Evolutionary conservation across 2,113 vertebrate species (phyloP), one percentile per base, ranked within the genome.

Genomic region (Dasyprocta punctata): DNA sequence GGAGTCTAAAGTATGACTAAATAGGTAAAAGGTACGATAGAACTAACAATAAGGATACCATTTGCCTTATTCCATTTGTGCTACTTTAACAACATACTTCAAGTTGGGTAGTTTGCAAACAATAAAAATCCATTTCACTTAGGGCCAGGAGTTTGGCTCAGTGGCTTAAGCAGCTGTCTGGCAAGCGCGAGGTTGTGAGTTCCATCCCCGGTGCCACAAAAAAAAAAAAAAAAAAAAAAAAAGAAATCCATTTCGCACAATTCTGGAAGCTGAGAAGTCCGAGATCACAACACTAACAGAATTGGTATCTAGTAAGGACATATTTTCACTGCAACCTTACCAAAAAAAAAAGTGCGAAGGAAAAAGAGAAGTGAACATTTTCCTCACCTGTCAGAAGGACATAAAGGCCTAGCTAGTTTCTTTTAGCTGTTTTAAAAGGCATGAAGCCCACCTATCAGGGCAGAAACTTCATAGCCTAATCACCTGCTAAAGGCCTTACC

Each of bases 21-120:
- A 47, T 85, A 92, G 82, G 30, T 86, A 58, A 94, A 90, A 92
- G 33, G 56, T 81, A 83, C 26, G 82, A 10, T 65, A 94, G 20
- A 19, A 19, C 61, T 80, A 90, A 94, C 52, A 92, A 82, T 89
- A 65, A 85, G 49, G 16, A 56, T 93, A 24, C 38, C 56, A 52
- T 80, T 81, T 87, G 19, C 87, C 9, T 69, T 69, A 87, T 9
- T 92, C n/a, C 22, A 56, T 63, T 87, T 82, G 36, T 19, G 13
- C 54, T 81, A n/a, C 73, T 82, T 88, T 88, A 41, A 82, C 20
- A 87, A 69, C 49, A 60, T 71, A 61, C 44, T n/a, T 92, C 26
- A 36, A 47, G 9, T 36, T 41, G 20, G 11, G 26, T 44, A 78
- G 67, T 78, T 93, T 44, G 54, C 54, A 54, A 83, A 65, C 60